Percentiles rank a stretch among this genome's conserved stretches.
phyloP scores from a whole-genome alignment of 2,797 vertebrate genomes.

The Schizopygopsis malacanthus region DNA sequence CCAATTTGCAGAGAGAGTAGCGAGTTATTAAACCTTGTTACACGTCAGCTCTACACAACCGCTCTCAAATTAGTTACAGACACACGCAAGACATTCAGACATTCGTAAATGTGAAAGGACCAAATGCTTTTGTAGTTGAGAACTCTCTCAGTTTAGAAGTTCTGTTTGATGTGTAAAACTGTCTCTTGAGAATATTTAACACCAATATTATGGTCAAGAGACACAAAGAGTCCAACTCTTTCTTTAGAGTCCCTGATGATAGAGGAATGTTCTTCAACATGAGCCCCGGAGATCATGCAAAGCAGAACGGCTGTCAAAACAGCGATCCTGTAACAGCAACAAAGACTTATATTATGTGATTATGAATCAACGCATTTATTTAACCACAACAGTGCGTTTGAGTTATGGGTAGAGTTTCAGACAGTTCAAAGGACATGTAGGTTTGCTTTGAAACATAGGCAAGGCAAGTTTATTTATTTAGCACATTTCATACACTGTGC shows the following conservation, averaged over 20 bases:
- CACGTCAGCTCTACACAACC: not conserved
- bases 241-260: slow-evolving; percentile 10
- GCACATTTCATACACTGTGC: too few species aligned
- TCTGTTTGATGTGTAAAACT: slow-evolving; percentile 25
- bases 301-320: slow-evolving; percentile 23
- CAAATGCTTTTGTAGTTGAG: not conserved
- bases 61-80: not conserved
- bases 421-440: not conserved
- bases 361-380: not conserved
- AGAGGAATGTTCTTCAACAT: slow-evolving; percentile 3
- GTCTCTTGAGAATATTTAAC: slow-evolving; percentile 11
- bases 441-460: not conserved
- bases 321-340: slow-evolving; percentile 10
- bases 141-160: not conserved
- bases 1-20: slow-evolving; percentile 23
- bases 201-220: slow-evolving; percentile 2
- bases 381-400: not conserved
- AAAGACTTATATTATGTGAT: not conserved
- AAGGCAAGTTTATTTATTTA: too few species aligned
- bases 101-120: not conserved
- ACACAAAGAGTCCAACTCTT: slow-evolving; percentile 10
- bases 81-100: not conserved
- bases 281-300: not conserved
- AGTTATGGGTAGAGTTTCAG: not conserved
- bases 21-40: slow-evolving; percentile 22